These are phyloP conservation scores for Mugil cephalus DNA, from an alignment of 2,113 vertebrate genomes.

Conservation along the genomic window DNA sequence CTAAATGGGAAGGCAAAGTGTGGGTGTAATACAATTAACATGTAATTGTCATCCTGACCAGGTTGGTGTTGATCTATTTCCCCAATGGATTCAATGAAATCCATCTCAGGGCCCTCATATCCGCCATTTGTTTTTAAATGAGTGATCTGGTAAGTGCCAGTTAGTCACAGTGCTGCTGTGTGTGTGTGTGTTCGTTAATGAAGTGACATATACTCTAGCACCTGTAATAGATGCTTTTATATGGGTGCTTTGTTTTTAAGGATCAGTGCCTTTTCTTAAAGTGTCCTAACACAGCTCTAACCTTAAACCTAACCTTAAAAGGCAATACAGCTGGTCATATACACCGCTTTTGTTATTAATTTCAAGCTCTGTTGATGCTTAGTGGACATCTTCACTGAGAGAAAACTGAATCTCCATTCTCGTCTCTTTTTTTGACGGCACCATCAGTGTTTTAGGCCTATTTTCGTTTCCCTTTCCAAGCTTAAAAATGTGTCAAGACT, in stretches of 20 bases:
- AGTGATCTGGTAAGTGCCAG: neutral
- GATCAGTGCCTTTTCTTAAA: too few relatives aligned
- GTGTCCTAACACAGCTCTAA: too few relatives aligned
- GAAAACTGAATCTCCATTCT: too few relatives aligned
- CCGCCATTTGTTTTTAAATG: conserved; percentile 34
- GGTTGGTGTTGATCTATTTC: conserved; percentile 66
- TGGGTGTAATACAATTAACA: conserved; percentile 83
- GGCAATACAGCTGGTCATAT: too few relatives aligned
- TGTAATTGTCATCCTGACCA: conserved; percentile 78
- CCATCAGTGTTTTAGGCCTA: too few relatives aligned
- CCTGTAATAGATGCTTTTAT: neutral
- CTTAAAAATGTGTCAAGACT: too few relatives aligned
- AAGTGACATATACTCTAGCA: neutral
- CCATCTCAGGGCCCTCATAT: conserved; percentile 26
- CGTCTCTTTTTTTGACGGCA: too few relatives aligned
- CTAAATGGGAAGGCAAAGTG: conserved; percentile 81
- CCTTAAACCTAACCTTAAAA: too few relatives aligned
- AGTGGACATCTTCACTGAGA: too few relatives aligned
- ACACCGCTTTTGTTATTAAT: too few relatives aligned
- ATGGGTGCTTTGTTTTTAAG: neutral
- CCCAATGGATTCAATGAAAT: conserved; percentile 54
- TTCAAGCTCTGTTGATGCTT: too few relatives aligned
- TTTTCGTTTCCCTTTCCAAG: too few relatives aligned
- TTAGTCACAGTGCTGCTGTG: neutral
- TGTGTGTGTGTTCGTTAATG: neutral